Conservation (phyloP, 35 echinoderm and acorn worm species). For the Apostichopus parvimensis region DNA sequence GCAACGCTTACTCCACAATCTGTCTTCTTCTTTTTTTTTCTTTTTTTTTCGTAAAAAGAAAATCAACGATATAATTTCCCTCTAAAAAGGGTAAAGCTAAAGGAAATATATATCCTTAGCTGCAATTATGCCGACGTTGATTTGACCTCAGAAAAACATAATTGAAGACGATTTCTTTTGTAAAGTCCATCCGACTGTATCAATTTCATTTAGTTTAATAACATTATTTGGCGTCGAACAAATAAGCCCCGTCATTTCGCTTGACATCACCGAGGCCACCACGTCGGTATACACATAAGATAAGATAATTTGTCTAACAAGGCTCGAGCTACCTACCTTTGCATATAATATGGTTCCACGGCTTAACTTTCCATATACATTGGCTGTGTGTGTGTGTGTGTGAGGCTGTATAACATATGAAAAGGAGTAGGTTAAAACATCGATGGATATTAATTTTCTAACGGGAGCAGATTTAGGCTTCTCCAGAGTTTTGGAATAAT, state of each 20-base stretch:
- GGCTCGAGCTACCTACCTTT: neutral
- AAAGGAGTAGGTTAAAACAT: neutral
- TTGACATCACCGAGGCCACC: neutral
- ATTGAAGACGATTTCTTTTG: no score
- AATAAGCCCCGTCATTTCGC: neutral
- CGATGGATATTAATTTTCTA: neutral
- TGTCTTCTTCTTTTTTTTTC: neutral
- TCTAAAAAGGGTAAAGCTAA: no score
- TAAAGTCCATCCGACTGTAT: conserved; percentile 3
- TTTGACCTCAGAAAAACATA: no score
- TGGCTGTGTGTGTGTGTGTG: neutral
- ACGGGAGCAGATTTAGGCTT: neutral
- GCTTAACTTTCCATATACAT: neutral
- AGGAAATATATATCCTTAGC: no score
- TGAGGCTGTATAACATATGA: neutral
- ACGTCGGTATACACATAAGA: neutral
- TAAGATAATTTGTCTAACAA: no score
- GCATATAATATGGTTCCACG: neutral
- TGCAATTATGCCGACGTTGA: no score
- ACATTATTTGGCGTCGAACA: conserved; percentile 28
- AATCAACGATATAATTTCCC: neutral
- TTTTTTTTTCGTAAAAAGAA: neutral
- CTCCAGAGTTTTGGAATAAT: neutral
- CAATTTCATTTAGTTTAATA: conserved; percentile 23
- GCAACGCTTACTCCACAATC: neutral